phyloP scores from a whole-genome alignment of 2,888 invertebrate species.

The Morinoia aosen region DNA sequence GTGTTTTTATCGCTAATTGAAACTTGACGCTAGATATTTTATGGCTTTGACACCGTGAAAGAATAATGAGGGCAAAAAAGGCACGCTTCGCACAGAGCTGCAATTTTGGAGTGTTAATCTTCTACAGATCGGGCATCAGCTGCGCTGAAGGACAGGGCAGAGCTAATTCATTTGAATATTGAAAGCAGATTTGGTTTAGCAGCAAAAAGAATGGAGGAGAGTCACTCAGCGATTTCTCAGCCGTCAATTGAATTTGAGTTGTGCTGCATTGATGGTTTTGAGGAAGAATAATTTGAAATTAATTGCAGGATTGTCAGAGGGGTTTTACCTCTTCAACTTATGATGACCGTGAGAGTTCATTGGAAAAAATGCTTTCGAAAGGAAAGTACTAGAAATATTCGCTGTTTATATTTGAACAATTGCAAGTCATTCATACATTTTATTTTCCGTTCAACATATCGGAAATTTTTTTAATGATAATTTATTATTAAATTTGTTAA shows the following conservation, averaged over 20 bases:
- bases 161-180: slow-evolving; percentile 3
- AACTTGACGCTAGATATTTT: not conserved
- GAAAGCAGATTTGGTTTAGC: not conserved
- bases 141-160: not conserved
- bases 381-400: not conserved
- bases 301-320: not conserved
- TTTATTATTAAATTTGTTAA: too few species aligned
- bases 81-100: not conserved
- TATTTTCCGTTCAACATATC: not conserved
- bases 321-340: not conserved
- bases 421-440: not conserved
- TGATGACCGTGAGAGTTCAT: not conserved
- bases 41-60: slow-evolving; percentile 16
- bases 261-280: not conserved
- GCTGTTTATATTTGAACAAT: not conserved
- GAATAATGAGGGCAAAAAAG: slow-evolving; percentile 5
- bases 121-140: not conserved
- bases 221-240: not conserved
- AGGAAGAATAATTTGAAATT: not conserved
- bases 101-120: slow-evolving; percentile 4
- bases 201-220: not conserved
- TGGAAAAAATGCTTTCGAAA: not conserved
- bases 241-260: not conserved
- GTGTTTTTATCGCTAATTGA: slow-evolving; percentile 10
- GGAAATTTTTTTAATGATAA: not conserved